A percentile compares a stretch with the other conserved stretches of the same genome.
These are phyloP conservation scores for Drosophila melanosoma DNA, from an alignment of 2,888 invertebrate species.

Conservation along the genomic window DNA sequence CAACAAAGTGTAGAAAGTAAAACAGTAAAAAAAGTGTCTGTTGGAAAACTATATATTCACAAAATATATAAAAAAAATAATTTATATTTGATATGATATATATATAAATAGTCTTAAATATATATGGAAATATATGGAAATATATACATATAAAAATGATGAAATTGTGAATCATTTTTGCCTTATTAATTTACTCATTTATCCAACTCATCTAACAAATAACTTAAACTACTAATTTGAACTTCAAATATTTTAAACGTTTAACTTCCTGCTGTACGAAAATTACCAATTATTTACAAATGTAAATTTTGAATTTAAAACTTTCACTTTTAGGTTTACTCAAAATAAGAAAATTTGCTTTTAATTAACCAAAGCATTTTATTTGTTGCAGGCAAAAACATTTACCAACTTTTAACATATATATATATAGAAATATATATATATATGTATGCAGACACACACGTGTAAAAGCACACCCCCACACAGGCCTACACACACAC, in stretches of 20 bases:
- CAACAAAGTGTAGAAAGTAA: not conserved
- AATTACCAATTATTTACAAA: conserved; percentile 31
- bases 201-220: not conserved
- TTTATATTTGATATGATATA: not conserved
- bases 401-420: conserved; percentile 13
- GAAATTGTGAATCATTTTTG: too few relatives aligned
- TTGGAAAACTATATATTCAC: not conserved
- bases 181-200: not conserved
- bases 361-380: conserved; percentile 69
- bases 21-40: too few relatives aligned
- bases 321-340: conserved; percentile 1
- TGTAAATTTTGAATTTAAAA: conserved; percentile 35
- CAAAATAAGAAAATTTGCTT: conserved; percentile 56
- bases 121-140: too few relatives aligned
- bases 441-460: not conserved
- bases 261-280: not conserved
- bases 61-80: not conserved
- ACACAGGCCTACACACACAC: not conserved
- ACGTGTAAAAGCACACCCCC: not conserved
- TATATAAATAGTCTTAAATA: too few relatives aligned
- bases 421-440: not conserved
- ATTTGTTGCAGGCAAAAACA: conserved; percentile 43
- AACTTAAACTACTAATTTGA: not conserved
- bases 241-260: not conserved
- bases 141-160: not conserved